Evolutionary conservation across 2,113 vertebrate species (phyloP), one percentile per base, ranked within the genome.

Genomic region (Aix galericulata): DNA sequence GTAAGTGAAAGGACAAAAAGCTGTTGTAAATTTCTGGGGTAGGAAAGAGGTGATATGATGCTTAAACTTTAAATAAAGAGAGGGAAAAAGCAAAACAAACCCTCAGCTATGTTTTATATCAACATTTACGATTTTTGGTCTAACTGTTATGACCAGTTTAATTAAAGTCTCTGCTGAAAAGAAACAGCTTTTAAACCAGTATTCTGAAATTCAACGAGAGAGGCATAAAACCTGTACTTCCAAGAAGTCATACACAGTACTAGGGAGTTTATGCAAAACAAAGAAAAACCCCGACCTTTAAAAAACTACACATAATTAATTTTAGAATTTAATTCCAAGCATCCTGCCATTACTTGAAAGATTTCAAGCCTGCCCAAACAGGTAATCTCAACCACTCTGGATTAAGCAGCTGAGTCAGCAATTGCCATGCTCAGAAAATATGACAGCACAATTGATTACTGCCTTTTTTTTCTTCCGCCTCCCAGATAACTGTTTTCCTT

Each of bases 121-220:
- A 81, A 52, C 12, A 85, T 81, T 93, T 83, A 55, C 9, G 17
- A 34, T 82, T 82, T 97, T 96, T 97, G 72, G 97, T 96, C 97
- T 96, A 97, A 87, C 91, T 97, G 84, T 85, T 94, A 96, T 81
- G 91, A 94, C 87, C 13, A 77, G 96, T 98, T 98, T 98, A 99
- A 98, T 98, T 98, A 98, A 98, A 97, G 93, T 95, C 96, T 97
- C 97, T 94, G 97, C 95, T 97, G 97, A 98, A 98, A 98, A 97
- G 84, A 97, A 97, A 96, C 75, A 95, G 58, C 40, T 97, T 97
- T 97, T 96, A 86, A 94, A 60, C 95, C 42, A 60, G 11, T 64
- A 78, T 86, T 85, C 17, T 83, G 44, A 91, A 88, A 86, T 89
- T 78, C 85, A 82, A 46, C 56, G 56, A 23, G 12, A 96, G 87